Base-by-base conservation (phyloP, 2,888 invertebrate species). In the Tridacna gigas region DNA sequence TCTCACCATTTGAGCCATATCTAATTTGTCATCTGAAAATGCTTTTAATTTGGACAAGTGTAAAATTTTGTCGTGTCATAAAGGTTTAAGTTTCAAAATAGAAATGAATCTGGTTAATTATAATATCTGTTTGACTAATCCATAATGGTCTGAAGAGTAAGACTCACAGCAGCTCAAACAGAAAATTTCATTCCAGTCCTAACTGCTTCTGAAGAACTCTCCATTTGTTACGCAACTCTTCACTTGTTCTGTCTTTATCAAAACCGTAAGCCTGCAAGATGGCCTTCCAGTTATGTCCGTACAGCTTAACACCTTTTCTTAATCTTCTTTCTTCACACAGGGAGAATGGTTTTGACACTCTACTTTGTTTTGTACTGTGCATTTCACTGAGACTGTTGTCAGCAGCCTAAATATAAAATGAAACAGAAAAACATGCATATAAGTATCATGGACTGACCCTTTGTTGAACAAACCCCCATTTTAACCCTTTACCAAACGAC, bases 321-420 rank as follows among this genome's bases (percentile, higher is more conserved):
- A 94, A 84, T 65, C 93, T 82, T 60, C 93, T 82, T 65, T 93
- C 91, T 77, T 93, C 94, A 89, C 92, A 93, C 93, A 93, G 91
- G 25, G 93, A 93, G 79, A 94, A 92, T 56, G 91, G 91, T 26
- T 79, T 83, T 15, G 51, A 66, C 5, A 18, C 45, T 73, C 80
- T 69, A 26, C 51, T 71, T 22, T 51, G 51, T 26, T 71, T 71
- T 9, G 71, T 71, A 26, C 71, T 71, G 25, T 71, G 48, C 25
- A 71, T 71, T 25, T 71, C 71, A 71, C 71, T 71, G 45, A 71
- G 48, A 7, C 47, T 65, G n/a, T 22, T 65, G 9, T 74, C 66
- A 28, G 80, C 74, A 47, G 77, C 74, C 83, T 80, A 25, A 25
- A 37, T 37, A 37, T 37, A 37, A 37, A 37, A 4, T 4, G 37